Evolutionary conservation across 1,140 invertebrate genomes (phyloP).

Genomic region (Brachionus asplanchnoidis): DNA sequence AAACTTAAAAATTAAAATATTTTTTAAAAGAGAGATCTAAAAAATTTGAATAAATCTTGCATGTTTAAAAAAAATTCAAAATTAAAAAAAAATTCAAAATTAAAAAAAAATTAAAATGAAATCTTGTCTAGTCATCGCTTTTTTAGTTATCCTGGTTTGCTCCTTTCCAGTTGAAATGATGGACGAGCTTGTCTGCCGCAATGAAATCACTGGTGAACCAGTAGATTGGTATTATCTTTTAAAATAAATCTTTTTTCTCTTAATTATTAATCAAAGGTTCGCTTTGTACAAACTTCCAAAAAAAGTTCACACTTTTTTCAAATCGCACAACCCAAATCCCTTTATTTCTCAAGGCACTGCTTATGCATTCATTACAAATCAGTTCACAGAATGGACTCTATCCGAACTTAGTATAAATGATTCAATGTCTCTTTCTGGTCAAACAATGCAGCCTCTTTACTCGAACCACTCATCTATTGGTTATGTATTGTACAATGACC

Average conservation of each 20-base stretch:
- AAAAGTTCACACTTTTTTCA: not conserved
- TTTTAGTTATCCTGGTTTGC: not conserved
- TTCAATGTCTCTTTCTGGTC: not conserved
- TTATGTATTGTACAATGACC: conserved; percentile 39
- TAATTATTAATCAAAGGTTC: not conserved
- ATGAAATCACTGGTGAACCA: conserved; percentile 30
- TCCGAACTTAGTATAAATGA: conserved; percentile 15
- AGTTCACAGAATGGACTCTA: not conserved
- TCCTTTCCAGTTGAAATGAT: not conserved
- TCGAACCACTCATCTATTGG: conserved; percentile 5
- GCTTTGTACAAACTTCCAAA: conserved; percentile 37
- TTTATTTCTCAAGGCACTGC: conserved; percentile 11
- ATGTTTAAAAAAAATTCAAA: not conserved
- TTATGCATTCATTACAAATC: not conserved
- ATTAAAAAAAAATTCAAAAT: not conserved
- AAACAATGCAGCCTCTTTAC: not conserved
- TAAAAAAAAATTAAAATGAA: not conserved
- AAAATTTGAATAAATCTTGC: not conserved
- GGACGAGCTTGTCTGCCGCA: not conserved
- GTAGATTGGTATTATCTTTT: conserved; percentile 4
- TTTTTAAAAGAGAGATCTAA: not conserved
- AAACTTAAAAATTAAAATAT: too few relatives aligned
- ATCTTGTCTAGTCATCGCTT: not conserved
- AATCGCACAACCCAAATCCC: not conserved
- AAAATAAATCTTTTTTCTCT: not conserved